Base-by-base conservation (phyloP, 1,140 invertebrate species). In the Catajapyx aquilonaris region DNA sequence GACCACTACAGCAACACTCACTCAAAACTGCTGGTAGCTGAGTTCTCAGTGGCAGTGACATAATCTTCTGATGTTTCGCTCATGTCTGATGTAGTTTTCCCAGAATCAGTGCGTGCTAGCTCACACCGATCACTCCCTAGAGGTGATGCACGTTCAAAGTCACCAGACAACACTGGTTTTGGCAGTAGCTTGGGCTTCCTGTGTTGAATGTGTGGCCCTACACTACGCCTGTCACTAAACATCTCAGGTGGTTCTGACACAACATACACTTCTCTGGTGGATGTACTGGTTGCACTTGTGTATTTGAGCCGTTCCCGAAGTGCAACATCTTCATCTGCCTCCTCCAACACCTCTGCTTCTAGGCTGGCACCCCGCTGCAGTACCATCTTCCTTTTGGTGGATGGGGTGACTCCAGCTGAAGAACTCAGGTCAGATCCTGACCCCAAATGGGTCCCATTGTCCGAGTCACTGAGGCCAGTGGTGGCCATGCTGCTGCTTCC, bases 31-130 rank as follows among this genome's bases (percentile, higher is more conserved):
- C n/a, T n/a, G n/a, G n/a, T n/a, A n/a, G n/a, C n/a, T n/a, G 23
- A 28, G 52, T 57, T 54, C 32, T 62, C 60, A 33, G 54, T 60
- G 15, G 81, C 81, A 48, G 83, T 86, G 41, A 81, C 73, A 54
- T 86, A 87, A 51, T 86, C 81, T 51, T 86, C 81, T 18, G 81
- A 85, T 18, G 76, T 79, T 15, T 77, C 80, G 38, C 80, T 83
- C 42, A 72, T 73, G 58, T 85, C 79, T 5, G 78, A 83, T 16
- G 80, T 64, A 2, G 66, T 41, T 38, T 19, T 37, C 42, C 72
- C 72, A 11, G 74, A 78, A 57, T 79, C 76, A 2, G 74, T 74
- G 43, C 74, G 50, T 1, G 64, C 62, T 9, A 69, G 46, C 39
- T 59, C 61, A 32, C 42, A 44, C 28, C 44, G 7, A 28, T 28